Conservation (phyloP, 2,113 vertebrate species). For the Rattus rattus region DNA sequence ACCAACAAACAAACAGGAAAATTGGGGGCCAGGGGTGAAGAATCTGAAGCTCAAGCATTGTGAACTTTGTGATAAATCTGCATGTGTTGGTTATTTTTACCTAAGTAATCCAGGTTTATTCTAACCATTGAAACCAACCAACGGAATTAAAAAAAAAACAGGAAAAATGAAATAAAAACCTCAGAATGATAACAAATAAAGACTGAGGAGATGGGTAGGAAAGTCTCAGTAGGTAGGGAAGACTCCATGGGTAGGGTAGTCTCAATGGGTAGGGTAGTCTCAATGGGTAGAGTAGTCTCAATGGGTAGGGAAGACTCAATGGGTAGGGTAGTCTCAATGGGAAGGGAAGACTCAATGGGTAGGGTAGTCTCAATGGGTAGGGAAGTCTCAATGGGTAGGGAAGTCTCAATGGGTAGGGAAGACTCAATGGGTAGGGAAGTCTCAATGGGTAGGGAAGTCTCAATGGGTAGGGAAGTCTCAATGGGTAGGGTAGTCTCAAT, state of each 20-base stretch:
- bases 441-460: too few species aligned
- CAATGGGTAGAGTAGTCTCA: too few species aligned
- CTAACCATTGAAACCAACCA: conserved; percentile 31
- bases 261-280: too few species aligned
- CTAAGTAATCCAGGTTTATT: conserved; percentile 16
- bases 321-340: too few species aligned
- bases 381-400: not conserved
- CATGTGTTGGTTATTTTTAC: conserved; percentile 19
- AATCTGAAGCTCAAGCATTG: not conserved
- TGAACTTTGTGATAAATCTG: conserved; percentile 26
- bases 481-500: too few species aligned
- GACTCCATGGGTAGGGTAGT: too few species aligned
- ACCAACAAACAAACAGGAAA: not conserved
- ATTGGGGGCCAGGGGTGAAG: not conserved
- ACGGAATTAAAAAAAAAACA: not conserved
- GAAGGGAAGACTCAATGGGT: too few species aligned
- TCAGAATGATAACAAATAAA: not conserved
- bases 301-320: too few species aligned
- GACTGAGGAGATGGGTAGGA: not conserved
- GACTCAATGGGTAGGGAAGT: too few species aligned
- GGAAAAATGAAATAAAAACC: not conserved
- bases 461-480: too few species aligned
- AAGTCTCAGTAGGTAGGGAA: too few species aligned
- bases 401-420: too few species aligned
- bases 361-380: not conserved